A percentile compares a stretch with the other conserved stretches of the same genome.
These are phyloP conservation scores for Diplosoma virens DNA, from an alignment of 23 tunicate genomes.

Conservation along the genomic window DNA sequence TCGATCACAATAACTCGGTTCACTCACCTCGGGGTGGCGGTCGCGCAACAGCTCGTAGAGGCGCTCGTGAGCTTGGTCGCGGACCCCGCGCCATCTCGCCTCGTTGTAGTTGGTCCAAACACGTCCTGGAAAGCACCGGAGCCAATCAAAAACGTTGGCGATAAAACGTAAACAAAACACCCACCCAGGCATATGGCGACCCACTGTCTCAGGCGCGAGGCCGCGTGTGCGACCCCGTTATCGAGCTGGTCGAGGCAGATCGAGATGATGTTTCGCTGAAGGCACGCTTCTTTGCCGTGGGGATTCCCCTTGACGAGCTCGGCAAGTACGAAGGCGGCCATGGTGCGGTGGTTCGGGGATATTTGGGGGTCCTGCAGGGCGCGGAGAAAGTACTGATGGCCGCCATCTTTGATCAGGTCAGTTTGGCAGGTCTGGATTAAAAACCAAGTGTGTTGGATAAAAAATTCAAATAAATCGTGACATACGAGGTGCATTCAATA, in stretches of 20 bases:
- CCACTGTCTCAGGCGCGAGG: conserved; percentile 74
- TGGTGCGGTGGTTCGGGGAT: conserved; percentile 60
- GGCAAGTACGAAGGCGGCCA: conserved; percentile 90
- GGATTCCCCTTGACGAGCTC: conserved; percentile 61
- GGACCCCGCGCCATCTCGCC: conserved; percentile 82
- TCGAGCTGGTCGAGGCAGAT: conserved; percentile 84
- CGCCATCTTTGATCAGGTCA: conserved; percentile 85
- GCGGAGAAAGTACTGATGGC: conserved; percentile 82
- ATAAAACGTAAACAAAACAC: too few species aligned
- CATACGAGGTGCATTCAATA: too few species aligned
- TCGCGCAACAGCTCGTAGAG: conserved; percentile 76
- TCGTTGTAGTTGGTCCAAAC: conserved; percentile 91
- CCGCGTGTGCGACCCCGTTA: conserved; percentile 37
- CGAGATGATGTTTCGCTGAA: conserved; percentile 74
- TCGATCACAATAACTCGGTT: too few species aligned
- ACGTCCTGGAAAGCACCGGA: conserved; percentile 43
- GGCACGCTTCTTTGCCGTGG: conserved; percentile 70
- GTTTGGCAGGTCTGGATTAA: conserved; percentile 60
- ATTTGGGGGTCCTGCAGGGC: conserved; percentile 86
- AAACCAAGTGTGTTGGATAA: too few species aligned
- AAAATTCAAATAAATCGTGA: too few species aligned
- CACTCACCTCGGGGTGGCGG: conserved; percentile 86
- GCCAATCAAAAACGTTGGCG: not conserved
- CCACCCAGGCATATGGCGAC: conserved; percentile 88
- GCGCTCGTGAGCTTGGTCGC: conserved; percentile 79